Base-by-base conservation (phyloP, 1,140 invertebrate species). In the Phthorimaea operculella region DNA sequence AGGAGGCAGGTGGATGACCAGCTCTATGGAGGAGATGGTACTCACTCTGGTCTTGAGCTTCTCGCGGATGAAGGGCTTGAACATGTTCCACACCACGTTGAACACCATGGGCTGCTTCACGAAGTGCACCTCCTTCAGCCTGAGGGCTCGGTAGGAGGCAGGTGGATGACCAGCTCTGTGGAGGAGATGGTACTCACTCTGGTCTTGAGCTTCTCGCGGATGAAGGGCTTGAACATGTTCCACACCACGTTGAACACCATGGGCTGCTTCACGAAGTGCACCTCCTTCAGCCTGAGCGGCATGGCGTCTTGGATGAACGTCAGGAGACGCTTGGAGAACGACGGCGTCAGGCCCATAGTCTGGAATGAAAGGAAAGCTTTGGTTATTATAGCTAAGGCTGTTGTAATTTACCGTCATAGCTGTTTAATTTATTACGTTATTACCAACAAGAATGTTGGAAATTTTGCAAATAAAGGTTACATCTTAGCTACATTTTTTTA, bases 251-350 rank as follows among this genome's bases (percentile, higher is more conserved):
- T 95, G 79, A 97, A 96, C 48, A 96, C 86, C 83, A 92, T 93
- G 0, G 95, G 95, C 68, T 97, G 91, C 72, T 96, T 96, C 0
- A 97, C 91, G 66, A 97, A 92, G 82, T 97, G 95, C 10, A 97
- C 92, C 75, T 95, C 94, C 77, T 95, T 96, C 64, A 97, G 89
- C 58, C 95, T 88, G 12, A 95, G 84, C 18, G 95, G 95, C 90
- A 96, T 95, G 2, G 94, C 94, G 59, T 96, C 94, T 76, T 95
- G 93, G 55, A 95, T 93, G 76, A 94, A 95, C 14, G 87, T 89
- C 45, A 95, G 87, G 16, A 94, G 87, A 56, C 90, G 88, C 80
- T 91, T 90, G 17, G 91, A 92, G 72, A 93, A 94, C 0, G 89
- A 76, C 16, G 92, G 92, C 1, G 90, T 89, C n/a, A 94, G 75